phyloP scores from a whole-genome alignment of 2,113 vertebrate genomes.

The Megaceryle torquata region DNA sequence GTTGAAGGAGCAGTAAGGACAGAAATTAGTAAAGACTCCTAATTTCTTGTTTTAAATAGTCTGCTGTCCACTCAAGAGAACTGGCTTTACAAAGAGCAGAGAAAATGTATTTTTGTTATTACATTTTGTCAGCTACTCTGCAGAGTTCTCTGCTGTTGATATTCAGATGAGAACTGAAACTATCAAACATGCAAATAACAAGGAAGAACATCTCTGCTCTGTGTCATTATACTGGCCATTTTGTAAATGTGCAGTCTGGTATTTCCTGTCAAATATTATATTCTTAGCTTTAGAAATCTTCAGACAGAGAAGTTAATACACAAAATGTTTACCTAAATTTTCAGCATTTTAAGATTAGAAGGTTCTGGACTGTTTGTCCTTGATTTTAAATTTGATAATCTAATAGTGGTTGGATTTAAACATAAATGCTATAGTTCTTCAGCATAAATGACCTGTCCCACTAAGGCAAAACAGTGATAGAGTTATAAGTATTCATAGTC shows the following conservation, averaged over 20 bases:
- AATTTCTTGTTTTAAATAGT: background rate
- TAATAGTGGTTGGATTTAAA: background rate
- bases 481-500: background rate
- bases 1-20: background rate
- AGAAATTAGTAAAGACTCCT: background rate
- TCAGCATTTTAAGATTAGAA: background rate
- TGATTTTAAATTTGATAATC: background rate
- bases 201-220: background rate
- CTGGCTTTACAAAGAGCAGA: background rate
- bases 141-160: background rate
- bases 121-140: background rate
- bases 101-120: background rate
- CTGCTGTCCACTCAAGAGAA: background rate
- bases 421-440: background rate
- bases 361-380: background rate
- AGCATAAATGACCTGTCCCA: background rate
- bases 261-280: background rate
- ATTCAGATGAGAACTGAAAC: background rate
- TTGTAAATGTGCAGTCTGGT: background rate
- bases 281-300: background rate
- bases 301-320: background rate
- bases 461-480: background rate
- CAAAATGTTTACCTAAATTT: background rate
- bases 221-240: background rate
- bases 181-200: background rate